Percentiles rank a stretch among this genome's conserved stretches.
Conservation (phyloP, 2,113 vertebrate species). For the Melanerpes aurifrons region DNA sequence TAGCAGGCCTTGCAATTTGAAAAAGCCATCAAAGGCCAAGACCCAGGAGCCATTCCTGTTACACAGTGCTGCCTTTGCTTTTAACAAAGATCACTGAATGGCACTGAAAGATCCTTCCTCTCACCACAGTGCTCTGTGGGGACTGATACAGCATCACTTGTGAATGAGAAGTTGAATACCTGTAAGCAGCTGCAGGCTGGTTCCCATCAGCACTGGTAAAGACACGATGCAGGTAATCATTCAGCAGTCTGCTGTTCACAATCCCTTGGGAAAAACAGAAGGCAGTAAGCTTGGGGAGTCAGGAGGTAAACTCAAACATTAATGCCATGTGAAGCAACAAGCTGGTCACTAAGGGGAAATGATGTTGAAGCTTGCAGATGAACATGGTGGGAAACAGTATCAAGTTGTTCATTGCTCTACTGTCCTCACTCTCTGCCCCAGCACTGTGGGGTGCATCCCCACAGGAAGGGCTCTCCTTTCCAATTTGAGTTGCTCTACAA, state of each 20-base stretch:
- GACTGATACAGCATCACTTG: not conserved
- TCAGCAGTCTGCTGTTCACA: conserved; percentile 90
- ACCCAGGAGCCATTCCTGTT: not conserved
- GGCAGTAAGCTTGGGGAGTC: not conserved
- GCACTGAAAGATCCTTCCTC: conserved; percentile 5
- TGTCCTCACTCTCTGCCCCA: not conserved
- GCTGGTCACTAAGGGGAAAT: not conserved
- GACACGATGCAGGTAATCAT: conserved; percentile 89
- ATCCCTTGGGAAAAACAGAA: conserved; percentile 81
- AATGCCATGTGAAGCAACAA: not conserved
- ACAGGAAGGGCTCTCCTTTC: not conserved
- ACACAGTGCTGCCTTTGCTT: not conserved
- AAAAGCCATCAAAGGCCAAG: not conserved
- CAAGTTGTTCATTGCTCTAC: not conserved
- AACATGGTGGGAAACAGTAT: not conserved
- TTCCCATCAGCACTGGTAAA: conserved; percentile 82
- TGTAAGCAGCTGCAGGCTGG: conserved; percentile 81
- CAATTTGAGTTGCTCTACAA: not conserved
- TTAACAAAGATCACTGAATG: conserved; percentile 19
- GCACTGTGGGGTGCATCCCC: not conserved
- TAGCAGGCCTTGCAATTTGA: not conserved
- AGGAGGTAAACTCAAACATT: not conserved
- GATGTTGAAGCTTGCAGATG: not conserved
- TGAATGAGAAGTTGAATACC: conserved; percentile 74
- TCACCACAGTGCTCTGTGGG: not conserved